Base-by-base conservation (phyloP, 2,113 vertebrate genomes). In the Alligator mississippiensis region DNA sequence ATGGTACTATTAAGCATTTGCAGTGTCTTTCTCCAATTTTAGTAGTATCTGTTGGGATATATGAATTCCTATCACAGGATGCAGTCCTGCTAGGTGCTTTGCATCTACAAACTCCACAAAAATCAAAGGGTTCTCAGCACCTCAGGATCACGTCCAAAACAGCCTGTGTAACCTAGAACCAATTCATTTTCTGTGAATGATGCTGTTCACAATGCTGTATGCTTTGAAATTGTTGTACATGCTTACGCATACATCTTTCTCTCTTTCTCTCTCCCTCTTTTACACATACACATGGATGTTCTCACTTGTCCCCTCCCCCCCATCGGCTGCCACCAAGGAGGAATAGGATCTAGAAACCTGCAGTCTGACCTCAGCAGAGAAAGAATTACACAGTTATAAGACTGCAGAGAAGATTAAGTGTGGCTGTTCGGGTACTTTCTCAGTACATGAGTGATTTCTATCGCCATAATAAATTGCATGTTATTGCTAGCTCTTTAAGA, bases 401-500 rank as follows among this genome's bases (percentile, higher is more conserved):
- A 81, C 63, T 0, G 0, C 57, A 38, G 38, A 74, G 76, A 25
- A 61, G 28, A 38, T 5, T 81, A n/a, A 82, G 74, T 86, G 30
- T 54, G 85, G 4, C 84, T 82, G 24, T 77, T 55, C 24, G 10
- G 80, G 28, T 90, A 62, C 16, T 76, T 95, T 93, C 87, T 90
- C 57, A 76, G 60, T 16, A 57, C 17, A 0, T 47, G 59, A 82
- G 47, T 85, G 58, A 90, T 84, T 89, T 93, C 61, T 66, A 12
- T 74, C 84, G 34, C 75, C 77, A 10, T 62, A 77, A 89, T 80
- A 78, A 90, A 88, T 78, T 15, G 54, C 34, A 13, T 62, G 5
- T 55, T 77, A 7, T 83, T 92, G 89, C 62, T 87, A 64, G 83
- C 79, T 92, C 78, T 77, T 85, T 84, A 72, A 90, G 90, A 74